Base-by-base conservation (phyloP, 2,113 vertebrate genomes). In the Grus americana region DNA sequence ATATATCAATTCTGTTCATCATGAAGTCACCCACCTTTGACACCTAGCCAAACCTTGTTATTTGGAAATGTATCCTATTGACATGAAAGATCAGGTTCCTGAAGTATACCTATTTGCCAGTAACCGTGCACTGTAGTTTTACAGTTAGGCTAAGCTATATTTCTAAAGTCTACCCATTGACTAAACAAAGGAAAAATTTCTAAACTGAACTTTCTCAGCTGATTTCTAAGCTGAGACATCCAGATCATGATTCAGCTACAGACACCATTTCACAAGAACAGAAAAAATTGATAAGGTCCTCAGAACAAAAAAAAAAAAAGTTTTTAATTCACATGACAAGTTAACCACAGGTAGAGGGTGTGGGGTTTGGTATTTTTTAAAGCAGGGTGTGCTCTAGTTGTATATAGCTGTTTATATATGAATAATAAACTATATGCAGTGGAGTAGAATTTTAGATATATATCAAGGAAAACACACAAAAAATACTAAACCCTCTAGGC, bases 341-440 rank as follows among this genome's bases (percentile, higher is more conserved):
- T 68, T 73, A 72, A 16, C 32, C 29, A 78, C 68, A 87, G 40
- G 70, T 91, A 55, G 50, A 93, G 46, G 17, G 36, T 59, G 27
- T 18, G 52, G 21, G 7, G 26, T 46, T 30, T 26, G 5, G n/a
- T 29, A 36, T 42, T 84, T 42, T 52, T 8, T 4, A 55, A 68
- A 79, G 42, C 50, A 70, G 46, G 27, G 52, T 71, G 15, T 55
- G 10, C 61, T 86, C 23, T 40, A 55, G 23, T 24, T 4, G 8
- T 79, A 79, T 34, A 49, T 57, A 74, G 61, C 20, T 84, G 27
- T 59, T 94, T 67, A 67, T 22, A 80, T 62, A 76, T 22, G 34
- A 88, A 88, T 84, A 95, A 91, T 74, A 73, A 91, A 96, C 92
- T 92, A 81, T 18, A 94, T 7, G 40, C 70, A 95, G 38, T 36